Evolutionary conservation across 1,140 invertebrate species (phyloP).

Genomic region (Drosophila asahinai): DNA sequence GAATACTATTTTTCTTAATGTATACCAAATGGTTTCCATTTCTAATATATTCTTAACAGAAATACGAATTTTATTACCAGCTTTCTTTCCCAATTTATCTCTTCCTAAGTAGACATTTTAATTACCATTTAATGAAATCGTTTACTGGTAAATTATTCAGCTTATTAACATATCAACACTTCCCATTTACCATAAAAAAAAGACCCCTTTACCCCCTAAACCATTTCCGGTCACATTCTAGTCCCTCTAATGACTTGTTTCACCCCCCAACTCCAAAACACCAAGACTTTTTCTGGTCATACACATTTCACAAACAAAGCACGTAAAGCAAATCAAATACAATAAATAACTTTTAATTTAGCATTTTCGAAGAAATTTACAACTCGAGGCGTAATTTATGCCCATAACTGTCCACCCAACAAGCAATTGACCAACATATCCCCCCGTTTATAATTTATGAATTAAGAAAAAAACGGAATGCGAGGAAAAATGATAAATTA

Average conservation of each 20-base stretch:
- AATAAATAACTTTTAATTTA: conserved; percentile 80
- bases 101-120: not conserved
- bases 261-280: conserved; percentile 8
- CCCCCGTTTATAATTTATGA: conserved; percentile 65
- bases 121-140: not conserved
- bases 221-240: conserved; percentile 63
- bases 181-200: conserved; percentile 13
- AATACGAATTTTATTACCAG: not conserved
- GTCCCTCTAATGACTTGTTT: conserved; percentile 57
- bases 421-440: conserved; percentile 72
- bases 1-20: not conserved
- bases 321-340: conserved; percentile 70
- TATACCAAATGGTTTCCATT: not conserved
- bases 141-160: not conserved
- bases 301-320: conserved; percentile 37
- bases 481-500: conserved; percentile 27
- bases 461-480: conserved; percentile 22
- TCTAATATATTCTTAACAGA: not conserved
- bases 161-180: conserved; percentile 9
- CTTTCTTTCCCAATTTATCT: not conserved
- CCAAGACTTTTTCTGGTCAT: conserved; percentile 11
- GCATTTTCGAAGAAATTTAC: conserved; percentile 73
- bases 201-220: not conserved
- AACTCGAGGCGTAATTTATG: conserved; percentile 70
- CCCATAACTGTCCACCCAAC: conserved; percentile 60